Evolutionary conservation across 2,113 vertebrate species (phyloP).

Genomic region (Orthonyx spaldingii): DNA sequence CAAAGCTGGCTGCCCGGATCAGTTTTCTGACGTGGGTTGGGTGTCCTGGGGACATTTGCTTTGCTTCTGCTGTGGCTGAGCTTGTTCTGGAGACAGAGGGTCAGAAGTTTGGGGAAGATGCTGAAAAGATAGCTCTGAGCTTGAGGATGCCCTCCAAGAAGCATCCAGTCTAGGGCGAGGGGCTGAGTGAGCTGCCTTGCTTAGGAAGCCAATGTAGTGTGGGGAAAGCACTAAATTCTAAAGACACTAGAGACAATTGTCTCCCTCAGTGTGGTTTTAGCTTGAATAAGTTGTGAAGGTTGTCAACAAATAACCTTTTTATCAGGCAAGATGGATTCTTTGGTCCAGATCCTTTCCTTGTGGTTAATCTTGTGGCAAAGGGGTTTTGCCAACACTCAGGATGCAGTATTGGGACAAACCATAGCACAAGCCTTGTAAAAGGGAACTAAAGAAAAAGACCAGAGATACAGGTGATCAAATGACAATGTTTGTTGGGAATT

Average conservation of each 20-base stretch:
- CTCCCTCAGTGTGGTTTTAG: rapidly evolving
- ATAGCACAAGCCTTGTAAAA: not conserved
- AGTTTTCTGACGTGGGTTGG: not conserved
- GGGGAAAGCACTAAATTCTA: not conserved
- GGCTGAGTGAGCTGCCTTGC: not conserved
- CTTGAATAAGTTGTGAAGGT: not conserved
- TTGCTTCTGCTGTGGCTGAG: not conserved
- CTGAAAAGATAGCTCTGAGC: not conserved
- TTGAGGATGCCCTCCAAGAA: not conserved
- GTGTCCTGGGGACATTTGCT: slow-evolving; percentile 23
- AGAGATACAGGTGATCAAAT: not conserved
- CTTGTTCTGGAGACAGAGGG: not conserved
- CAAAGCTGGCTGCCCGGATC: not conserved
- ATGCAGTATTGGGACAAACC: not conserved
- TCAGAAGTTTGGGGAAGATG: not conserved
- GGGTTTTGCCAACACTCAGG: not conserved
- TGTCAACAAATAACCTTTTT: not conserved
- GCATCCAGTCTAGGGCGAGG: not conserved
- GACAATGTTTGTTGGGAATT: not conserved
- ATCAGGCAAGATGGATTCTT: not conserved
- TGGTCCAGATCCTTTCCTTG: not conserved
- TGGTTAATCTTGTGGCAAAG: not conserved
- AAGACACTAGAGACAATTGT: not conserved
- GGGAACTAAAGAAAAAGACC: not conserved
- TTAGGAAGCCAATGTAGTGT: not conserved